Conservation (phyloP, 2,888 invertebrate genomes). For the Antheraea assamensis region DNA sequence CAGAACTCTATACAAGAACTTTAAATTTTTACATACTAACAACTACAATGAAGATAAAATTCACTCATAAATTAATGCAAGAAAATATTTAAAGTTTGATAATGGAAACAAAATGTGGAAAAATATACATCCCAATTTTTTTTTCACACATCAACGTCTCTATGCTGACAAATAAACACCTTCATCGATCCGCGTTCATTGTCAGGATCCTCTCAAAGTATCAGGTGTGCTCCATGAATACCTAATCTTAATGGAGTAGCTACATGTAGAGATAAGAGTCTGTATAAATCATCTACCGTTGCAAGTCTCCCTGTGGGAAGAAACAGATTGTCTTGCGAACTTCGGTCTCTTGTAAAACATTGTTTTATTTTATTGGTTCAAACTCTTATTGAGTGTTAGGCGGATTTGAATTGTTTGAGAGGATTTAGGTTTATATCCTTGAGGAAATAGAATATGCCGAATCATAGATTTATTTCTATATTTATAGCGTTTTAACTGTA, state of each 20-base stretch:
- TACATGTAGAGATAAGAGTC: constrained; percentile 68
- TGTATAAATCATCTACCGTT: constrained; percentile 72
- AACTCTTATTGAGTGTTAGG: constrained; percentile 17
- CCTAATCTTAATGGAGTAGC: constrained; percentile 77
- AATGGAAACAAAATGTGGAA: not conserved
- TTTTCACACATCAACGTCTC: not conserved
- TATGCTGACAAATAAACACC: constrained; percentile 1
- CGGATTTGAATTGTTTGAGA: constrained; percentile 15
- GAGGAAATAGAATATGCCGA: constrained; percentile 1
- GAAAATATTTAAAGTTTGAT: not conserved
- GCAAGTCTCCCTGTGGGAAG: constrained; percentile 71
- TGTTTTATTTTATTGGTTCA: constrained; percentile 31
- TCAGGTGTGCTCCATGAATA: constrained; percentile 78
- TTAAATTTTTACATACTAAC: not conserved
- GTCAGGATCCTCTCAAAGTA: constrained; percentile 62
- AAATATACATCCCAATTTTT: not conserved
- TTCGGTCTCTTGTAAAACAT: constrained; percentile 23
- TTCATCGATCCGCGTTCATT: constrained; percentile 27
- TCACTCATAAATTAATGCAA: not conserved
- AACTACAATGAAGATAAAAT: not conserved
- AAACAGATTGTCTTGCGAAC: constrained; percentile 59
- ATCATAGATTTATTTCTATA: not conserved
- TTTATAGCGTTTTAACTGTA: not conserved
- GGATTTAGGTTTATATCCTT: constrained; percentile 11
- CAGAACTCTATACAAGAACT: not conserved